These are phyloP conservation scores for Artibeus lituratus DNA, from an alignment of 2,797 vertebrate species.

Conservation along the genomic window DNA sequence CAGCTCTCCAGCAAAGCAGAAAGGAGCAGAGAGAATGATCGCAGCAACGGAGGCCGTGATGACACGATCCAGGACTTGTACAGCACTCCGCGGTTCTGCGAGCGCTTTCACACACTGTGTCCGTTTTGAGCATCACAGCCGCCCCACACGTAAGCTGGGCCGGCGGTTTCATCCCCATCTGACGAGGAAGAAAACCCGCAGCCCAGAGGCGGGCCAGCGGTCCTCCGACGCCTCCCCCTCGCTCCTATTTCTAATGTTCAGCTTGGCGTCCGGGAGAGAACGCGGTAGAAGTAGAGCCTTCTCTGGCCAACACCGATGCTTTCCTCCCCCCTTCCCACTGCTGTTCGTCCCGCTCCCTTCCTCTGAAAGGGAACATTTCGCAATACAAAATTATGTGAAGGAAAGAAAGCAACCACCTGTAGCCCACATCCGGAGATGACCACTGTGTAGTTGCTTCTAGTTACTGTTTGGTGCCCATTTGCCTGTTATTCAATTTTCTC, in stretches of 20 bases:
- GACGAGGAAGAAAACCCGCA: not conserved
- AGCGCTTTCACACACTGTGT: not conserved
- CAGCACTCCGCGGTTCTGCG: not conserved
- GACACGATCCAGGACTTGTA: not conserved
- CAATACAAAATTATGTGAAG: not conserved
- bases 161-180: not conserved
- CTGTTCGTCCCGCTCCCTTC: not conserved
- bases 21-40: conserved; percentile 39
- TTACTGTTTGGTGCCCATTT: not conserved
- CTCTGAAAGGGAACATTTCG: not conserved
- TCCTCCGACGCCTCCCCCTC: not conserved
- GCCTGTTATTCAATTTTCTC: not conserved
- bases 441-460: not conserved
- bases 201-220: not conserved
- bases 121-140: not conserved
- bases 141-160: not conserved
- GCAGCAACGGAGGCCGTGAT: conserved; percentile 32
- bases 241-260: not conserved
- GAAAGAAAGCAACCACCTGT: not conserved
- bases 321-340: not conserved
- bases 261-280: not conserved
- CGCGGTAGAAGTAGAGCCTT: not conserved
- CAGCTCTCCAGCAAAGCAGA: conserved; percentile 52
- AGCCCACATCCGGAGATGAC: not conserved
- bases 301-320: not conserved